These are phyloP conservation scores for Stenopsyche tienmushanensis DNA, from an alignment of 1,140 invertebrate genomes.

Conservation along the genomic window DNA sequence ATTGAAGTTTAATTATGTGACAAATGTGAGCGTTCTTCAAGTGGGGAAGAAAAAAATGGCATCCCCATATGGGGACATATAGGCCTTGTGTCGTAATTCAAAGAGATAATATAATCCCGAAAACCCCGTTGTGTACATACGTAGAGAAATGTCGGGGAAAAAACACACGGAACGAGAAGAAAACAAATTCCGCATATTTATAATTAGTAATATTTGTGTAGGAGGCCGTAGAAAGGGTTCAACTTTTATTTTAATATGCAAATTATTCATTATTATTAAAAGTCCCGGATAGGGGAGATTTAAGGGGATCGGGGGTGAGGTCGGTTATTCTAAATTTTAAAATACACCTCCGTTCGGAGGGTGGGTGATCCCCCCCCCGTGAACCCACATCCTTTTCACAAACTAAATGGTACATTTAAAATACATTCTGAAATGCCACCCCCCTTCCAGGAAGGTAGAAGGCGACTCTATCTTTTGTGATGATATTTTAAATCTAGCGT, in stretches of 20 bases:
- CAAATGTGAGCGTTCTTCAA: too few species aligned
- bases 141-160: not conserved
- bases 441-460: slow-evolving; percentile 16
- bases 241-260: slow-evolving; percentile 43
- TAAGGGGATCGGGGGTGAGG: not conserved
- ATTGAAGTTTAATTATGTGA: too few species aligned
- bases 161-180: slow-evolving; percentile 16
- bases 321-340: slow-evolving; percentile 42
- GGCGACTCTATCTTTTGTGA: slow-evolving; percentile 41
- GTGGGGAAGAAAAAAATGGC: too few species aligned
- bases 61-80: not conserved
- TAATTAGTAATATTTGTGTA: slow-evolving; percentile 39
- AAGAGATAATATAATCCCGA: slow-evolving; percentile 30
- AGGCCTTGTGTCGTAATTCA: slow-evolving; percentile 20
- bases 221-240: slow-evolving; percentile 35
- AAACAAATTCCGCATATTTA: slow-evolving; percentile 41
- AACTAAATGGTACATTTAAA: slow-evolving; percentile 42
- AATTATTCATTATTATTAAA: slow-evolving; percentile 44
- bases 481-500: slow-evolving; percentile 43
- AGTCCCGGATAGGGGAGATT: slow-evolving; percentile 39
- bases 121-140: slow-evolving; percentile 11
- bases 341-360: slow-evolving; percentile 36
- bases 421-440: slow-evolving; percentile 38
- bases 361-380: not conserved
- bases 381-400: slow-evolving; percentile 37